Conservation (phyloP, 1,140 invertebrate species). For the Vanessa atalanta region DNA sequence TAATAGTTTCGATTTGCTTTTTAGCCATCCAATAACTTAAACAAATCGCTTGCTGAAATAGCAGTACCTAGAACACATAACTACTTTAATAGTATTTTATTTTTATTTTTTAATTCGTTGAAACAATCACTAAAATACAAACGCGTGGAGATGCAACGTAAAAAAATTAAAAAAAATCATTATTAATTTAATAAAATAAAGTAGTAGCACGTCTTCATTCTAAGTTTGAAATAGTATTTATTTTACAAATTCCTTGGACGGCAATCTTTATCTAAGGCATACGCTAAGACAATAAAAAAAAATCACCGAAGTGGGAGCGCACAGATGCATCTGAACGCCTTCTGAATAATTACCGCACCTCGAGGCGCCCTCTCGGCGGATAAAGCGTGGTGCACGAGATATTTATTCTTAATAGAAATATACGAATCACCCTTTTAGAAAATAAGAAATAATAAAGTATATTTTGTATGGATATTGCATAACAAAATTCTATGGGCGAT, state of each 20-base stretch:
- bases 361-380: conserved; percentile 36
- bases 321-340: conserved; percentile 70
- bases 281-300: conserved; percentile 69
- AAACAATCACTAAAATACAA: too few species aligned
- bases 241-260: conserved; percentile 25
- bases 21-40: too few species aligned
- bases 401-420: conserved; percentile 7
- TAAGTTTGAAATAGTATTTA: background rate
- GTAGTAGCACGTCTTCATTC: too few species aligned
- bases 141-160: too few species aligned
- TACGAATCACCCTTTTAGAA: background rate
- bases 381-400: conserved; percentile 10
- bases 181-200: too few species aligned
- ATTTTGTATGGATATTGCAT: background rate
- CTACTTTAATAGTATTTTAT: too few species aligned
- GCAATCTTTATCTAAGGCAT: conserved; percentile 43
- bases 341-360: conserved; percentile 72
- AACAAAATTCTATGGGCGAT: background rate
- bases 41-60: too few species aligned
- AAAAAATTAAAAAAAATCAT: too few species aligned
- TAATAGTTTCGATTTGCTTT: too few species aligned
- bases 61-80: too few species aligned
- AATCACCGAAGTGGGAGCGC: conserved; percentile 54
- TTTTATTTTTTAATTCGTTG: too few species aligned
- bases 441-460: background rate